Evolutionary conservation across 2,888 invertebrate species (phyloP).

Genomic region (Mesochorus sp.): DNA sequence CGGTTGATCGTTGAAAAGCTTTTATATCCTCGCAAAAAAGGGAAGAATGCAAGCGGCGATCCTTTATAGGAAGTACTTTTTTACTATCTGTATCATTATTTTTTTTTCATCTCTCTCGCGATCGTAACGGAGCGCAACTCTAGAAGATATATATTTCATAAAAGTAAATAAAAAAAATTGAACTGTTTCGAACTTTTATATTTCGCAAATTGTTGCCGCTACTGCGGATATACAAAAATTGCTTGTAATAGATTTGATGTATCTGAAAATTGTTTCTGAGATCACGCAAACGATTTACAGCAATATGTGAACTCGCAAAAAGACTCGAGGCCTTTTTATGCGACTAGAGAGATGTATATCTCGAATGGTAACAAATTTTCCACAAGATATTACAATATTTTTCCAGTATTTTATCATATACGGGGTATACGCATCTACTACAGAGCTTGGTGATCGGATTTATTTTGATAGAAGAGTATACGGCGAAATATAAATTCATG

Average conservation of each 20-base stretch:
- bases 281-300: neutral
- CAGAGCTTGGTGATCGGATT: neutral
- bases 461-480: conserved; percentile 16
- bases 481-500: conserved; percentile 12
- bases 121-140: neutral
- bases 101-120: conserved; percentile 19
- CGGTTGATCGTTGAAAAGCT: conserved; percentile 47
- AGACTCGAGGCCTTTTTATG: neutral
- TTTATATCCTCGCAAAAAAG: conserved; percentile 32
- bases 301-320: conserved; percentile 4
- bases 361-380: neutral
- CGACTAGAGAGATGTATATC: neutral
- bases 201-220: neutral
- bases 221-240: conserved; percentile 60
- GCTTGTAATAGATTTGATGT: conserved; percentile 40
- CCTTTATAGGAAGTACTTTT: conserved; percentile 25
- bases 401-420: conserved; percentile 8
- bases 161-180: conserved; percentile 39
- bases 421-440: conserved; percentile 8
- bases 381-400: conserved; percentile 9
- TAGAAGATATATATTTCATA: neutral
- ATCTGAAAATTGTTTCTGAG: conserved; percentile 47
- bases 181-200: conserved; percentile 4
- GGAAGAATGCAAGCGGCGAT: conserved; percentile 37
- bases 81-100: neutral